Conservation (phyloP, 2,113 vertebrate genomes). For the Callipepla californica region DNA sequence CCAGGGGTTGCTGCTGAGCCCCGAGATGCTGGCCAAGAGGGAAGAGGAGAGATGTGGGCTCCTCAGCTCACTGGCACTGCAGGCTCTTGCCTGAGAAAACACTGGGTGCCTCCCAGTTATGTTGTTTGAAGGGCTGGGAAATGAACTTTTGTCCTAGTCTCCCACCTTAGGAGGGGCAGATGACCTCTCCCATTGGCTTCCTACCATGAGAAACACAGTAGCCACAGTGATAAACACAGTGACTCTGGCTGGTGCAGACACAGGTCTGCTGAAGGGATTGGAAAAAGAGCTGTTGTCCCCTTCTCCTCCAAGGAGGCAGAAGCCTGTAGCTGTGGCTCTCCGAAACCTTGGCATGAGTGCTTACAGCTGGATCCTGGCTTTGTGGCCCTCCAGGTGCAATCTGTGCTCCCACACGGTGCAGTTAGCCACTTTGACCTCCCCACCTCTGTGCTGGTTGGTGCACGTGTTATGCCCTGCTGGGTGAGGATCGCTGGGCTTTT, state of each 20-base stretch:
- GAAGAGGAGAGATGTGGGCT: not conserved
- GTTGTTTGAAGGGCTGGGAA: not conserved
- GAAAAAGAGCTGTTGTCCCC: not conserved
- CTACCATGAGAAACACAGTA: not conserved
- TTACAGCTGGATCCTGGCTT: not conserved
- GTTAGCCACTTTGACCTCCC: not conserved
- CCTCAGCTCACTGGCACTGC: not conserved
- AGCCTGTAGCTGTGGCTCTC: not conserved
- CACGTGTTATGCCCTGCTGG: not conserved
- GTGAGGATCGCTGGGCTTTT: not conserved
- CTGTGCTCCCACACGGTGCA: not conserved
- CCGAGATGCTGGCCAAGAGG: rapidly evolving
- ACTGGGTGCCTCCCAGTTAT: not conserved
- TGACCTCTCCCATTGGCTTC: not conserved
- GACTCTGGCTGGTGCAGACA: not conserved
- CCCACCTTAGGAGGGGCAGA: not conserved
- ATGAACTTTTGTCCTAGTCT: not conserved
- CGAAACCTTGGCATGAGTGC: not conserved
- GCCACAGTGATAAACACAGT: not conserved
- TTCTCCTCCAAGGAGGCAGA: not conserved
- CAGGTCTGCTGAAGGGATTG: not conserved
- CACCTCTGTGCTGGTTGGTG: rapidly evolving
- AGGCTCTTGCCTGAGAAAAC: not conserved
- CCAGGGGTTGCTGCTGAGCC: not conserved
- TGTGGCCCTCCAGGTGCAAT: not conserved